phyloP scores from a whole-genome alignment of 2,797 vertebrate genomes.

The Todus mexicanus region DNA sequence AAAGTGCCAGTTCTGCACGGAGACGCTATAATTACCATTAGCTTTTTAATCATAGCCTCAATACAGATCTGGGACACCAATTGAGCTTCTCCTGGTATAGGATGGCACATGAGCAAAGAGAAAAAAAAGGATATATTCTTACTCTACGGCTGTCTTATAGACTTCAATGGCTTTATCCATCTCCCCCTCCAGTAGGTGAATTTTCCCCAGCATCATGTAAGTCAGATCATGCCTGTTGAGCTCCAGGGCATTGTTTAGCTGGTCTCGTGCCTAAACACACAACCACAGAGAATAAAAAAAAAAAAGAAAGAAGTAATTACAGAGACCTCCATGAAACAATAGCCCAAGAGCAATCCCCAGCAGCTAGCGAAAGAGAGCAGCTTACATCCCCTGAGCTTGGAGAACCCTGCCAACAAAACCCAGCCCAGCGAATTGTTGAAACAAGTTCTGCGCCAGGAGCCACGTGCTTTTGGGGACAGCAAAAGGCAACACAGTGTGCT shows the following conservation, averaged over 20 bases:
- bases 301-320: background rate
- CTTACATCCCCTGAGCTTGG: background rate
- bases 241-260: conserved; percentile 87
- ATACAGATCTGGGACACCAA: background rate
- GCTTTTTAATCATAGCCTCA: conserved; percentile 8
- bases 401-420: background rate
- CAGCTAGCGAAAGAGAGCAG: background rate
- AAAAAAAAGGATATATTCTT: conserved; percentile 58
- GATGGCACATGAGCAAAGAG: background rate
- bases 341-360: background rate
- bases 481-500: background rate
- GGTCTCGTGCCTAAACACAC: conserved; percentile 84
- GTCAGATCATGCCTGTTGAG: conserved; percentile 90
- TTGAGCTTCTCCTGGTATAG: background rate
- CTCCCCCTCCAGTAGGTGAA: conserved; percentile 86
- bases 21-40: background rate
- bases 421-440: background rate
- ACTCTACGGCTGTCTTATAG: conserved; percentile 92
- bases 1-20: background rate
- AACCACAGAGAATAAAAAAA: background rate
- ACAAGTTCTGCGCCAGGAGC: background rate
- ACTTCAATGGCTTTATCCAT: conserved; percentile 87
- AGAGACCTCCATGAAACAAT: background rate
- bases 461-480: background rate
- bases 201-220: conserved; percentile 91